These are phyloP conservation scores for Hepsetus odoe DNA, from an alignment of 2,113 vertebrate species.

Conservation along the genomic window DNA sequence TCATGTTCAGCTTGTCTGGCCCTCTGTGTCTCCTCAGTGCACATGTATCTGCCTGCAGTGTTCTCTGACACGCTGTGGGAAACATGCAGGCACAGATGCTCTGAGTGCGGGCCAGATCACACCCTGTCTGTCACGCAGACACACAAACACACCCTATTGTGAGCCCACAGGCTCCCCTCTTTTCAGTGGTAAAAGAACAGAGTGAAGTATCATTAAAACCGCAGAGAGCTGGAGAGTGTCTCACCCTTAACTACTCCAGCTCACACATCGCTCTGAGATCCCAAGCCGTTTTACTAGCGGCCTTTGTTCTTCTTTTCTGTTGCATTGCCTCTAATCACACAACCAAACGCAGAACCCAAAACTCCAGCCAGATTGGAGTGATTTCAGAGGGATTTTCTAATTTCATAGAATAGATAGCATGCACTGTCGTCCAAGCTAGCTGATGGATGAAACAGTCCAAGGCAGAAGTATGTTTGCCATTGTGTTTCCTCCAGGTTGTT, in stretches of 20 bases:
- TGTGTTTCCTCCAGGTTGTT: neutral
- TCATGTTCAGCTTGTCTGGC: neutral
- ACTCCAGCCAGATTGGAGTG: neutral
- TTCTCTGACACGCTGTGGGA: neutral
- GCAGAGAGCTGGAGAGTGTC: neutral
- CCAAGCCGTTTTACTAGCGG: neutral
- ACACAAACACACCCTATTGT: conserved; percentile 15
- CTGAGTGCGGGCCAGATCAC: conserved; percentile 5
- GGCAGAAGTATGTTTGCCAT: neutral
- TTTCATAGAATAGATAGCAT: neutral
- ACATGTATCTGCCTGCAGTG: conserved; percentile 13
- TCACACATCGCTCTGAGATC: neutral
- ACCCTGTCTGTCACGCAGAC: conserved; percentile 13
- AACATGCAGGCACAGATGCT: conserved; percentile 13
- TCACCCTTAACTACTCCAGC: neutral
- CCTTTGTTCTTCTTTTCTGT: neutral
- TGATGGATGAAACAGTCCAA: neutral
- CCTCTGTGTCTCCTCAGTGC: neutral
- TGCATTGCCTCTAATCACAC: neutral
- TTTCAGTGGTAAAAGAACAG: neutral
- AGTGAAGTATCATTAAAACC: neutral
- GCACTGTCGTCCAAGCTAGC: neutral
- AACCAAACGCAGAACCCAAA: conserved; percentile 5
- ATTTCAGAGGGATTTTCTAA: neutral
- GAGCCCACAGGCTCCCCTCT: neutral